phyloP scores from a whole-genome alignment of 2,797 vertebrate species.

The Scolopax bukidnonensis region DNA sequence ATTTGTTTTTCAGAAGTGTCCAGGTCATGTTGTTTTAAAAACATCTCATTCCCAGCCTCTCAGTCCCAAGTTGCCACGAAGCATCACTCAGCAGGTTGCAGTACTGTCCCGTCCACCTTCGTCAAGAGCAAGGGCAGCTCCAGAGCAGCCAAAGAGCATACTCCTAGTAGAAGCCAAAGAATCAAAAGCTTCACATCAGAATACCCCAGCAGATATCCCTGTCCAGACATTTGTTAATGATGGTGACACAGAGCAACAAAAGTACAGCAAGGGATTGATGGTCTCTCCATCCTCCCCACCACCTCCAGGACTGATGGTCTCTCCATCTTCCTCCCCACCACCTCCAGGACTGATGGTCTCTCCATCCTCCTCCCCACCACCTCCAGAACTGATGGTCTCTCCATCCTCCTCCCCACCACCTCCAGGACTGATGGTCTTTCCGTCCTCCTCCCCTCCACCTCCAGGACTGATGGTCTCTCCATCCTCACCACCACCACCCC shows the following conservation, averaged over 20 bases:
- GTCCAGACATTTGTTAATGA: conserved; percentile 75
- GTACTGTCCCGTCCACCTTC: conserved; percentile 49
- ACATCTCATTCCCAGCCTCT: conserved; percentile 68
- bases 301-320: neutral
- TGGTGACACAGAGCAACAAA: neutral
- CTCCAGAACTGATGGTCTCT: neutral
- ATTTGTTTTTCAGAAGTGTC: conserved; percentile 80
- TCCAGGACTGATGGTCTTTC: neutral
- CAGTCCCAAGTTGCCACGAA: conserved; percentile 14
- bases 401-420: accelerated
- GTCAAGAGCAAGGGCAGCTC: conserved; percentile 59
- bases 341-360: neutral
- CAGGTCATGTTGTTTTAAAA: conserved; percentile 81
- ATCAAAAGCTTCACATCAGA: neutral
- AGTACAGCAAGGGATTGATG: neutral
- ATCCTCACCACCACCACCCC: accelerated
- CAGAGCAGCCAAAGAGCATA: conserved; percentile 18
- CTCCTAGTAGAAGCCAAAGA: neutral
- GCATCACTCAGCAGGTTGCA: neutral
- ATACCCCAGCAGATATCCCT: conserved; percentile 72
- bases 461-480: neutral
- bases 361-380: neutral
- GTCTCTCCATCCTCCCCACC: accelerated
- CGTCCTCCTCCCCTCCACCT: neutral
- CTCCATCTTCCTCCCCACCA: neutral